A percentile compares a stretch with the other conserved stretches of the same genome.
These are phyloP conservation scores for Pyrgus malvae DNA, from an alignment of 2,888 invertebrate species.

Conservation along the genomic window DNA sequence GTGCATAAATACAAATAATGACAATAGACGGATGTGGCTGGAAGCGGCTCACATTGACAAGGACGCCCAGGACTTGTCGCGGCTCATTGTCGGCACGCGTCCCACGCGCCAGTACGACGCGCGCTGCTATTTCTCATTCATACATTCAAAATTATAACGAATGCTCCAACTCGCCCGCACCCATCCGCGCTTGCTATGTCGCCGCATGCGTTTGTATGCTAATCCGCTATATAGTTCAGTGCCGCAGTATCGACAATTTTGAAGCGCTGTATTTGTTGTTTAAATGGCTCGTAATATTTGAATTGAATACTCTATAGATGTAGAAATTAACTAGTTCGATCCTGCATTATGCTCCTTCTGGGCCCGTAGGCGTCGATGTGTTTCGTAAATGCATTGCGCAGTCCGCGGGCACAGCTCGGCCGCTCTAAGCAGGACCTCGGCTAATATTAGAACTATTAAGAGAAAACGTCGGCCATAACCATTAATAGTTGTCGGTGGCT, in stretches of 20 bases:
- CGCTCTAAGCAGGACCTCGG: slow-evolving; percentile 49
- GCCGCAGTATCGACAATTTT: slow-evolving; percentile 76
- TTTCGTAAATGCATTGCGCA: slow-evolving; percentile 71
- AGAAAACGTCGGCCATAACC: slow-evolving; percentile 68
- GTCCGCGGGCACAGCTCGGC: slow-evolving; percentile 57
- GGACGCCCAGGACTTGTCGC: slow-evolving; percentile 80
- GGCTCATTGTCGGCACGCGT: slow-evolving; percentile 73
- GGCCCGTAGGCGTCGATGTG: slow-evolving; percentile 64
- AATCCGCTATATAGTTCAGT: slow-evolving; percentile 63
- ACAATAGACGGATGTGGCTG: slow-evolving; percentile 81
- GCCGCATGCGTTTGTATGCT: slow-evolving; percentile 78
- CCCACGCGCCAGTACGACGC: slow-evolving; percentile 69
- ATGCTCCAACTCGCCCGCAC: slow-evolving; percentile 72
- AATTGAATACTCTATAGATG: slow-evolving; percentile 79
- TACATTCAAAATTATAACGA: slow-evolving; percentile 81
- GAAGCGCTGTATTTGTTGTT: slow-evolving; percentile 73
- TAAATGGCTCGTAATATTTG: slow-evolving; percentile 79
- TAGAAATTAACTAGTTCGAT: slow-evolving; percentile 76
- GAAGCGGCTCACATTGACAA: slow-evolving; percentile 82
- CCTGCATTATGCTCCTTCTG: slow-evolving; percentile 52
- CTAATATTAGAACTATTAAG: slow-evolving; percentile 59
- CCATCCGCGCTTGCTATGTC: slow-evolving; percentile 66
- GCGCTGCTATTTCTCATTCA: slow-evolving; percentile 77
- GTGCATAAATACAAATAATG: slow-evolving; percentile 75
- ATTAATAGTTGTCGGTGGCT: slow-evolving; percentile 73